Conservation (phyloP, 2,797 vertebrate genomes). For the Xenops minutus region DNA sequence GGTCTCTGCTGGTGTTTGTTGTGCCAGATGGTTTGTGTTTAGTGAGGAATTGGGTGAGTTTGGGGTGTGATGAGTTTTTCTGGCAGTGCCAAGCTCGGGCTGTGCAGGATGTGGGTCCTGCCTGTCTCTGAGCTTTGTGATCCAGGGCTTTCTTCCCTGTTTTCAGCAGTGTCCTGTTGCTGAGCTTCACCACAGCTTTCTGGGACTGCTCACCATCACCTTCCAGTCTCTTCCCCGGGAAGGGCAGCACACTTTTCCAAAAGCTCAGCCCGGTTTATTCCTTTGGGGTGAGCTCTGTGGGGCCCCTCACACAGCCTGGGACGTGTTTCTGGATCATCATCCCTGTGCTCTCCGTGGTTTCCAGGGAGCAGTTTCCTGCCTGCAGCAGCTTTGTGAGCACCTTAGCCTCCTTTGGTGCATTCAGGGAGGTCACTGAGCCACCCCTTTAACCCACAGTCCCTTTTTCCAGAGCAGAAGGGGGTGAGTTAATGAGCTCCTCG, state of each 20-base stretch:
- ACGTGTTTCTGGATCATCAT: neutral
- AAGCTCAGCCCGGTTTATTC: neutral
- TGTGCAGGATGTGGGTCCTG: neutral
- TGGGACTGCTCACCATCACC: neutral
- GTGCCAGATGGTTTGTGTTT: neutral
- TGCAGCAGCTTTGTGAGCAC: neutral
- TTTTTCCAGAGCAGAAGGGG: neutral
- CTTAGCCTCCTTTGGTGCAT: neutral
- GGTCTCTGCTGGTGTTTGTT: neutral
- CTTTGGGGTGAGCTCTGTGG: neutral
- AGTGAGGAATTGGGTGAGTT: neutral
- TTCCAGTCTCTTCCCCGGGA: neutral
- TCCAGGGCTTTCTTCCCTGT: neutral
- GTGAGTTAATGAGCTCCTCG: neutral
- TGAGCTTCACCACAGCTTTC: neutral
- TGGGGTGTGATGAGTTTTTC: neutral
- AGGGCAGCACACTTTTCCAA: neutral
- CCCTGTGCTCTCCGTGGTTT: rapidly evolving
- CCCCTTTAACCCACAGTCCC: neutral
- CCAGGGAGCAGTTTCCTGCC: neutral
- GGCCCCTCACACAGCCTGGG: neutral
- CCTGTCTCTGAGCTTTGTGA: neutral
- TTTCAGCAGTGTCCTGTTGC: neutral
- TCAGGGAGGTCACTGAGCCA: neutral
- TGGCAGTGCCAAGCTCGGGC: neutral